These are phyloP conservation scores for Austrofundulus limnaeus DNA, from an alignment of 2,113 vertebrate genomes.

Conservation along the genomic window DNA sequence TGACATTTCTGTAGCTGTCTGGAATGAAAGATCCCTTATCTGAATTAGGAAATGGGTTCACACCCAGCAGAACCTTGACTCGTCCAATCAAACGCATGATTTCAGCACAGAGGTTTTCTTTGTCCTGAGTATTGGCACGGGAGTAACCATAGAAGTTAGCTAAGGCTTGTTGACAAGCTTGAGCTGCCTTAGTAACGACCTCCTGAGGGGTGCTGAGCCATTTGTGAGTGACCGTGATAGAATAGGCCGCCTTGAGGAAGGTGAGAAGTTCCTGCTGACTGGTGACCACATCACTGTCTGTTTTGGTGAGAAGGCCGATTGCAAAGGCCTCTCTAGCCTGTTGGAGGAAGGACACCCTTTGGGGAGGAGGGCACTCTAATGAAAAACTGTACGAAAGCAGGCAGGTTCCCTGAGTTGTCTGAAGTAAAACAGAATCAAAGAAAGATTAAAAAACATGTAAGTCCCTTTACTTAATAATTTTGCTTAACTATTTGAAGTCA, in stretches of 20 bases:
- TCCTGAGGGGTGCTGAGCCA: slow-evolving; percentile 73
- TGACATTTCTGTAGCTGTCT: slow-evolving; percentile 75
- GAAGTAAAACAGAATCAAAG: too few species aligned
- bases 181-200: slow-evolving; percentile 15
- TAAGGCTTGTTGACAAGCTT: slow-evolving; percentile 81
- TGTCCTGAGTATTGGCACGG: slow-evolving; percentile 62
- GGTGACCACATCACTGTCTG: slow-evolving; percentile 61
- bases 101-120: slow-evolving; percentile 71
- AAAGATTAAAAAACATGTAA: too few species aligned
- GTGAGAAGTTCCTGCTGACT: slow-evolving; percentile 92
- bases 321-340: slow-evolving; percentile 88
- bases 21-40: slow-evolving; percentile 86
- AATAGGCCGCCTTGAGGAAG: slow-evolving; percentile 88
- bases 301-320: slow-evolving; percentile 87
- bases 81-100: slow-evolving; percentile 80
- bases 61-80: slow-evolving; percentile 76
- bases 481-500: too few species aligned
- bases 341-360: slow-evolving; percentile 72
- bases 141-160: slow-evolving; percentile 78
- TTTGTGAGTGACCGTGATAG: slow-evolving; percentile 78
- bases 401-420: slow-evolving; percentile 90
- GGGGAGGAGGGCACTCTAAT: slow-evolving; percentile 73
- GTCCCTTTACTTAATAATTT: too few species aligned
- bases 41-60: slow-evolving; percentile 77
- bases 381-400: slow-evolving; percentile 88